These are phyloP conservation scores for Lepidocyrtinus sp. DNA, from an alignment of 2,888 invertebrate genomes.

Conservation along the genomic window DNA sequence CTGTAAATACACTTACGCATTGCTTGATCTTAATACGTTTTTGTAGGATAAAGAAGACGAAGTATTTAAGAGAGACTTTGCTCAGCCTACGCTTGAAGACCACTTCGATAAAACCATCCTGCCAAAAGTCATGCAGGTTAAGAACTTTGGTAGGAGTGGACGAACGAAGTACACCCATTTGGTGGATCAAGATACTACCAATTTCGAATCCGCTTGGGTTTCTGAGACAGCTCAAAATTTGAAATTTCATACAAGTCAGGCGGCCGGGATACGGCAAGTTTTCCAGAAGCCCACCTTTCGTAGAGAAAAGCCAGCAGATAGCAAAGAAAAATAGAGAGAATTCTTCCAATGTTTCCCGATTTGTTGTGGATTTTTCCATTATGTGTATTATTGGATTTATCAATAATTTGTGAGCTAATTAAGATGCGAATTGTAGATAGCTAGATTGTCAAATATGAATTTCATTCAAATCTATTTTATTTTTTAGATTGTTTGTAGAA, in stretches of 20 bases:
- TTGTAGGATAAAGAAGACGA: constrained; percentile 87
- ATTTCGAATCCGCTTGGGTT: constrained; percentile 98
- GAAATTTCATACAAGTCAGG: constrained; percentile 88
- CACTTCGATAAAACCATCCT: constrained; percentile 99
- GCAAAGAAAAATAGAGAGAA: background rate
- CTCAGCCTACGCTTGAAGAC: constrained; percentile 97
- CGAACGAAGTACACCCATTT: constrained; percentile 99
- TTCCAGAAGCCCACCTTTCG: constrained; percentile 89
- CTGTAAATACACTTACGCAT: no score
- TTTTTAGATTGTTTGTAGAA: no score
- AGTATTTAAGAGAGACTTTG: constrained; percentile 93
- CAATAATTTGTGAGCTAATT: no score
- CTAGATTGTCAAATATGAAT: no score
- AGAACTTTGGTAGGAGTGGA: constrained; percentile 99
- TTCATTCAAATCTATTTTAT: no score
- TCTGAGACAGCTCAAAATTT: constrained; percentile 90
- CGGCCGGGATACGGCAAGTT: constrained; percentile 93
- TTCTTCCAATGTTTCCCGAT: no score
- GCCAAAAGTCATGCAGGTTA: constrained; percentile 99
- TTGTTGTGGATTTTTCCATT: no score
- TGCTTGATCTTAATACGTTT: background rate
- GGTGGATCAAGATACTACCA: constrained; percentile 99
- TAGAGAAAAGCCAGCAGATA: constrained; percentile 73
- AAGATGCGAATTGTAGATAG: no score
- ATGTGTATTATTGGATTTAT: no score